Percentiles rank a stretch among this genome's conserved stretches.
Conservation (phyloP, 2,113 vertebrate genomes). For the Channa maculata region DNA sequence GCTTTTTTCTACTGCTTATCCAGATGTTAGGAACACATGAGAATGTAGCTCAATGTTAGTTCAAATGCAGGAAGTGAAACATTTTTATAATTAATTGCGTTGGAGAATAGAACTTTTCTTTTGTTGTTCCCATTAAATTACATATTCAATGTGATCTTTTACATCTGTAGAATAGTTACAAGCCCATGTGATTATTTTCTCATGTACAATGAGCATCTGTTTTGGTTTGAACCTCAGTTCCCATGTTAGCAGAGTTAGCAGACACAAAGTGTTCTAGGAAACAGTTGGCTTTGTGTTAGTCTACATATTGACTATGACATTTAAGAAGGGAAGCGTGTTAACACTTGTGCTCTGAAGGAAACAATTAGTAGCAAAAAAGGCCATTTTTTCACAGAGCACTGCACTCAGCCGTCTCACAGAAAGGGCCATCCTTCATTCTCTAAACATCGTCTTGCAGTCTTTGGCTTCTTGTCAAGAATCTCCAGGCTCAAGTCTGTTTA, state of each 20-base stretch:
- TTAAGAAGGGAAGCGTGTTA: constrained; percentile 7
- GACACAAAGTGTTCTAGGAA: constrained; percentile 14
- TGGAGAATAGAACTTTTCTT: background rate
- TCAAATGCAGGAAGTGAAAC: too few species aligned
- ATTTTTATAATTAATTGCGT: too few species aligned
- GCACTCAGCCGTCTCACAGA: constrained; percentile 19
- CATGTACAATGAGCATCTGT: constrained; percentile 2
- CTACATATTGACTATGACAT: background rate
- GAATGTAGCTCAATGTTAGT: background rate
- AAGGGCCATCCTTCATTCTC: constrained; percentile 27
- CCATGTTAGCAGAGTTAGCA: background rate
- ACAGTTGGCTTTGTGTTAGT: constrained; percentile 1
- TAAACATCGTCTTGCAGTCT: constrained; percentile 35
- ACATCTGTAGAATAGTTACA: constrained; percentile 3
- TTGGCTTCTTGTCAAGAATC: constrained; percentile 62
- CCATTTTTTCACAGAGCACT: constrained; percentile 23
- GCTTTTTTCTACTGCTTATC: constrained; percentile 7
- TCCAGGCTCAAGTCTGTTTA: constrained; percentile 47
- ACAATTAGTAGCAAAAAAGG: constrained; percentile 26
- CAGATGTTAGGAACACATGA: constrained; percentile 13
- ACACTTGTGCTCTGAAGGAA: constrained; percentile 11
- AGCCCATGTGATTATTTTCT: constrained; percentile 31
- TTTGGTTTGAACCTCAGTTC: constrained; percentile 13
- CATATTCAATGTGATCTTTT: constrained; percentile 21
- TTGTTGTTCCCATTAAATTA: constrained; percentile 9